A percentile compares a stretch with the other conserved stretches of the same genome.
Evolutionary conservation across 2,113 vertebrate genomes (phyloP).

Genomic region (Callospermophilus lateralis): DNA sequence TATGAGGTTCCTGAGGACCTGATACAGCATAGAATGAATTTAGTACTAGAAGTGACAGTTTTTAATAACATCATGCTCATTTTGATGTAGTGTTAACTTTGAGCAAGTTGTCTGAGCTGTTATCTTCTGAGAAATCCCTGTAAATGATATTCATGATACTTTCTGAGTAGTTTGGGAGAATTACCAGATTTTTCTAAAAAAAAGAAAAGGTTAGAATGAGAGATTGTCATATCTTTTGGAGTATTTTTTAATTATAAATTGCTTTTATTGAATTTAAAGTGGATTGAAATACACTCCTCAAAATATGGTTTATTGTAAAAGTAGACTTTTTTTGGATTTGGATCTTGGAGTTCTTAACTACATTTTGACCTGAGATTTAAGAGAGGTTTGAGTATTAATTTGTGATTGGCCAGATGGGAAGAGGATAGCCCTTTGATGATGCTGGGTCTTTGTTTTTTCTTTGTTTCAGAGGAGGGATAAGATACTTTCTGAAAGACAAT

Average conservation of each 20-base stretch:
- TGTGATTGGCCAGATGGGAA: not conserved
- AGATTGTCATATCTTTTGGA: not conserved
- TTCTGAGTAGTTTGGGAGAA: constrained; percentile 44
- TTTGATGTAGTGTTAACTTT: constrained; percentile 20
- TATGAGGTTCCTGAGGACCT: not conserved
- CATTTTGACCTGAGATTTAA: constrained; percentile 57
- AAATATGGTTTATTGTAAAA: not conserved
- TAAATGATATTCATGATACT: constrained; percentile 46
- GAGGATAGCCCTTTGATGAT: not conserved
- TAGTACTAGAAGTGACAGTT: not conserved
- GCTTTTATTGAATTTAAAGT: constrained; percentile 46
- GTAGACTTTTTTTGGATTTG: not conserved
- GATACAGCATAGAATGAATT: not conserved
- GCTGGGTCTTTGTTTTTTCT: not conserved
- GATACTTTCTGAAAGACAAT: not conserved
- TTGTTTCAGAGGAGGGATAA: constrained; percentile 2
- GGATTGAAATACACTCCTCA: not conserved
- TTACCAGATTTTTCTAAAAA: constrained; percentile 51
- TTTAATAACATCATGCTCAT: not conserved
- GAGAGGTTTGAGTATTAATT: not conserved
- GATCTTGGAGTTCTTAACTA: not conserved
- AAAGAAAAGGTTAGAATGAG: not conserved
- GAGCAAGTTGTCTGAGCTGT: constrained; percentile 37
- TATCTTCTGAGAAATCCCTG: constrained; percentile 62
- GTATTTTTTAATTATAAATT: not conserved